These are phyloP conservation scores for Heterocephalus glaber DNA, from an alignment of 2,113 vertebrate genomes.

Conservation along the genomic window DNA sequence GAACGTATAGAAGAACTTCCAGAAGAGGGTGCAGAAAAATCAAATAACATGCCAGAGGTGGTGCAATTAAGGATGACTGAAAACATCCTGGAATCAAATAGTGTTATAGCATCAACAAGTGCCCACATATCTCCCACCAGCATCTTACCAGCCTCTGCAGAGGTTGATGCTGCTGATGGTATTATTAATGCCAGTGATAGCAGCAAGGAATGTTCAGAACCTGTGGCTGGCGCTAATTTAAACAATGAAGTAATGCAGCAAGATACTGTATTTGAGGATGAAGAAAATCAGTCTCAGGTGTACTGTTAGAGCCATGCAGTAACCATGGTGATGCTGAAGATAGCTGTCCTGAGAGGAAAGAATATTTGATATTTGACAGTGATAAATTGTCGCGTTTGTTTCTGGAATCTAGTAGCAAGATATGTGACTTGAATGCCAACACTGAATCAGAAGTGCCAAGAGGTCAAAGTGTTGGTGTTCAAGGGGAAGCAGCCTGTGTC, in stretches of 20 bases:
- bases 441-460: conserved; percentile 81
- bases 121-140: too few relatives aligned
- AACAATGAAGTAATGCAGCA: conserved; percentile 83
- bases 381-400: conserved; percentile 81
- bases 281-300: conserved; percentile 85
- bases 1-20: too few relatives aligned
- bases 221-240: conserved; percentile 83
- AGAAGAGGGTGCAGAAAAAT: too few relatives aligned
- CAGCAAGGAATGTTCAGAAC: conserved; percentile 83
- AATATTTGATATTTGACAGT: conserved; percentile 81
- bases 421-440: conserved; percentile 87
- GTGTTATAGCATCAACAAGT: too few relatives aligned
- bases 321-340: conserved; percentile 89
- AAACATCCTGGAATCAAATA: too few relatives aligned
- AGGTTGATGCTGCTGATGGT: conserved; percentile 85
- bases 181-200: conserved; percentile 84
- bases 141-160: too few relatives aligned
- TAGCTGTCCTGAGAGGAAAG: conserved; percentile 90
- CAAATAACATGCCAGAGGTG: too few relatives aligned
- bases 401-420: conserved; percentile 84
- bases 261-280: conserved; percentile 84
- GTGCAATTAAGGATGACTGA: too few relatives aligned
- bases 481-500: conserved; percentile 78
- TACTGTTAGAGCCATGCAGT: conserved; percentile 87
- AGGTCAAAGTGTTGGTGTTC: conserved; percentile 72